A percentile compares a stretch with the other conserved stretches of the same genome.
phyloP scores from a whole-genome alignment of 2,797 vertebrate species.

The Xerus rutilus region DNA sequence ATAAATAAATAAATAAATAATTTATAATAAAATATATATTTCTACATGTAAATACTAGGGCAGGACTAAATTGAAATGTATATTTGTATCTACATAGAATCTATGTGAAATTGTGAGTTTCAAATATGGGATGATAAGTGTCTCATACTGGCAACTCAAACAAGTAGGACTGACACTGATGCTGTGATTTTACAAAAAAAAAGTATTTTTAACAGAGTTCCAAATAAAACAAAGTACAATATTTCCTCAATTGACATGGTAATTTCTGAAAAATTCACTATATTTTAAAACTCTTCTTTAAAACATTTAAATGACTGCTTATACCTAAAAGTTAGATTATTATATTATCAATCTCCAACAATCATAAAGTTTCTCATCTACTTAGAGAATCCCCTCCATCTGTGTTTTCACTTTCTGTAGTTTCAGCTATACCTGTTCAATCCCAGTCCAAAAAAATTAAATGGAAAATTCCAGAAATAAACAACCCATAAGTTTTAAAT shows the following conservation, averaged over 20 bases:
- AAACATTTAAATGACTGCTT: not conserved
- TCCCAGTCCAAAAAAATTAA: not conserved
- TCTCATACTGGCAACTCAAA: not conserved
- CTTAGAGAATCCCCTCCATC: not conserved
- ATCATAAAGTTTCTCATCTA: not conserved
- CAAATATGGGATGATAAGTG: not conserved
- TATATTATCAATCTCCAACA: not conserved
- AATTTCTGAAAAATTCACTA: not conserved
- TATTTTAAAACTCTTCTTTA: not conserved
- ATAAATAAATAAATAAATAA: not conserved
- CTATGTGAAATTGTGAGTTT: not conserved
- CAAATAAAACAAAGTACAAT: not conserved
- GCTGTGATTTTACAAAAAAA: not conserved
- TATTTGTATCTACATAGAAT: not conserved
- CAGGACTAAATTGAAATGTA: not conserved
- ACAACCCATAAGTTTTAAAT: not conserved
- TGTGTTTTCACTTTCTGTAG: not conserved
- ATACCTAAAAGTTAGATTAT: not conserved
- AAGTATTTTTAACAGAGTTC: not conserved
- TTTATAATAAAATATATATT: conserved; percentile 31
- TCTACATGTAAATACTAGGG: not conserved
- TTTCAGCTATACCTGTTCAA: not conserved
- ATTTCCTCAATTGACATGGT: not conserved
- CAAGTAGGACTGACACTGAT: not conserved
- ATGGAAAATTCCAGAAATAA: not conserved